phyloP scores from a whole-genome alignment of 2,888 invertebrate species.

The Sphecodes monilicornis region DNA sequence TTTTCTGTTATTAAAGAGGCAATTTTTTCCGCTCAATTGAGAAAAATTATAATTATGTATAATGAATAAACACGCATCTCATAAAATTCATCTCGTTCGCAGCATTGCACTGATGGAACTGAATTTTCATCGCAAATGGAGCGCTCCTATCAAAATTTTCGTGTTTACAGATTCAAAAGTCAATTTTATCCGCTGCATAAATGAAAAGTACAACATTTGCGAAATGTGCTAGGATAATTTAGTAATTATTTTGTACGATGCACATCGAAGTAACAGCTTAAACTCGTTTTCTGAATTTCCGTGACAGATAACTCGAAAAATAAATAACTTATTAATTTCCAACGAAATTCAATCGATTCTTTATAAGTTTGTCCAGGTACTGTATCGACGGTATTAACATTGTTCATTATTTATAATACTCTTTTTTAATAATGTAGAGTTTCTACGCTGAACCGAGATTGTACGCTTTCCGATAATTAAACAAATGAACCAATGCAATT shows the following conservation, averaged over 20 bases:
- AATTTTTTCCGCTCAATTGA: background rate
- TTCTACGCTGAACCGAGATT: background rate
- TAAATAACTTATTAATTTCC: background rate
- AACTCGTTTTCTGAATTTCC: background rate
- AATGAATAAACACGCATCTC: background rate
- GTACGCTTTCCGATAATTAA: background rate
- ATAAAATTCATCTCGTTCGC: background rate
- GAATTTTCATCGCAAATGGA: too few species aligned
- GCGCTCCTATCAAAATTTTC: background rate
- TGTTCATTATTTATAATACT: background rate
- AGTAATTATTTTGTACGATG: background rate
- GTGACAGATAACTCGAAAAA: background rate
- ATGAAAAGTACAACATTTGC: background rate
- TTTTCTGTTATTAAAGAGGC: background rate
- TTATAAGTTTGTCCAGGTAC: background rate
- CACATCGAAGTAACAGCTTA: background rate
- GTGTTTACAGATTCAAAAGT: background rate
- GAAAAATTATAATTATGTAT: background rate
- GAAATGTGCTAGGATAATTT: background rate
- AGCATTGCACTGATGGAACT: background rate
- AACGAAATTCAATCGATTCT: background rate
- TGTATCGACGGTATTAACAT: background rate
- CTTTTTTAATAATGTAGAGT: background rate
- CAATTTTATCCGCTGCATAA: background rate
- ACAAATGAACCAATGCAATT: background rate